Conservation (phyloP, 2,797 vertebrate species). For the Takifugu rubripes region DNA sequence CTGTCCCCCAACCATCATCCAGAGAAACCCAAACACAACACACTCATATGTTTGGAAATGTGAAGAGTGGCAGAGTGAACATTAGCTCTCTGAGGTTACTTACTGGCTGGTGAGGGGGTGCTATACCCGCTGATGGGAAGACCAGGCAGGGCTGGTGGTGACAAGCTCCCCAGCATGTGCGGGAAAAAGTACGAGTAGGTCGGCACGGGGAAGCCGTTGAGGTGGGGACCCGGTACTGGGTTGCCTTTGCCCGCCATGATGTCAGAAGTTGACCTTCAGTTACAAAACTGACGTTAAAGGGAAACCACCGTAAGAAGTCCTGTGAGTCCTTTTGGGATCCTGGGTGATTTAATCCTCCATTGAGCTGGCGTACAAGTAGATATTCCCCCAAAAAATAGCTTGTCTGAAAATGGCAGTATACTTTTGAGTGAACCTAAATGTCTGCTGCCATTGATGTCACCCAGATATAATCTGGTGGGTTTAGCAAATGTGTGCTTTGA, state of each 20-base stretch:
- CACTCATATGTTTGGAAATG: neutral
- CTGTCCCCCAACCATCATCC: constrained; percentile 18
- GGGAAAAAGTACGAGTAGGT: constrained; percentile 97
- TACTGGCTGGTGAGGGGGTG: constrained; percentile 95
- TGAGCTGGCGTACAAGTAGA: constrained; percentile 19
- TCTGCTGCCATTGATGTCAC: constrained; percentile 25
- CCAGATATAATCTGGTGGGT: constrained; percentile 29
- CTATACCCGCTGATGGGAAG: constrained; percentile 94
- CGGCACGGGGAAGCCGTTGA: constrained; percentile 89
- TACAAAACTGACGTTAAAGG: constrained; percentile 24
- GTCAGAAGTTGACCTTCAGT: constrained; percentile 53
- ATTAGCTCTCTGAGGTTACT: constrained; percentile 64
- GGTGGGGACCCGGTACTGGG: constrained; percentile 86
- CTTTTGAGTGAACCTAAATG: constrained; percentile 20
- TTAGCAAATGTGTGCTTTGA: constrained; percentile 38
- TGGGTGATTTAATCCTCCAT: constrained; percentile 65
- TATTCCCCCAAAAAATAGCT: constrained; percentile 39
- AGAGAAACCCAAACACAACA: constrained; percentile 1
- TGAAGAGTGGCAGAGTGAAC: neutral
- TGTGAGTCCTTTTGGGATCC: constrained; percentile 36
- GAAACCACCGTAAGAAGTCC: constrained; percentile 7
- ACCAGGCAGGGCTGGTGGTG: constrained; percentile 84
- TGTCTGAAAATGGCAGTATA: constrained; percentile 14
- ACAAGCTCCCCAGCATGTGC: constrained; percentile 90
- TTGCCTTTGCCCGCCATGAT: constrained; percentile 96